Percentiles rank a stretch among this genome's conserved stretches.
Conservation (phyloP, 2,888 invertebrate genomes). For the Sclerodermus sp. region DNA sequence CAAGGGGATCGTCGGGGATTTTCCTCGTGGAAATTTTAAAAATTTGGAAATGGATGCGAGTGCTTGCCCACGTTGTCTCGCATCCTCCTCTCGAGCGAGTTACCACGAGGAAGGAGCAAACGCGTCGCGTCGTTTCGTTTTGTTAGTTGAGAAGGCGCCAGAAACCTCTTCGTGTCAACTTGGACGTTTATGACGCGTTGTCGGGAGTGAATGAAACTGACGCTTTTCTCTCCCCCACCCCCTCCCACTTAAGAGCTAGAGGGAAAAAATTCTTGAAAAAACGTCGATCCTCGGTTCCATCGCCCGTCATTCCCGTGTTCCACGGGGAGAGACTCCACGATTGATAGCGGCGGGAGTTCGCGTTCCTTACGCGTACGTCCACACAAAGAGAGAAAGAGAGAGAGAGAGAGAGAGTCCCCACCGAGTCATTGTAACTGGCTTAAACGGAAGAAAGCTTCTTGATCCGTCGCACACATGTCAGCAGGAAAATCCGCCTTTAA, state of each 20-base stretch:
- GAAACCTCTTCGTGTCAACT: slow-evolving; percentile 39
- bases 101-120: slow-evolving; percentile 26
- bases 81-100: slow-evolving; percentile 48
- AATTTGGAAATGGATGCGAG: no score
- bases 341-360: no score
- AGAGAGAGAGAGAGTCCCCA: not conserved
- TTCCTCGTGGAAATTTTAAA: no score
- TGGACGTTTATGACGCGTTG: no score
- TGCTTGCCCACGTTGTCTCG: slow-evolving; percentile 15
- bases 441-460: slow-evolving; percentile 30
- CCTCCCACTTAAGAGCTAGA: no score
- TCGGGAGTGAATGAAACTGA: slow-evolving; percentile 11
- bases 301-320: no score
- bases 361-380: no score
- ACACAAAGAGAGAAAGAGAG: slow-evolving; percentile 1
- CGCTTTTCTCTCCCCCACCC: no score
- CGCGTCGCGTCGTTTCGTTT: slow-evolving; percentile 38
- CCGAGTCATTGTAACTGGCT: slow-evolving; percentile 31
- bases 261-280: no score
- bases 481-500: slow-evolving; percentile 25
- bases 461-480: slow-evolving; percentile 22
- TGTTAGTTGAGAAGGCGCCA: slow-evolving; percentile 32
- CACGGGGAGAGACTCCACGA: no score
- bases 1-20: no score
- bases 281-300: no score